These are phyloP conservation scores for Stegophylla sp. DNA, from an alignment of 2,888 invertebrate species.

Conservation along the genomic window DNA sequence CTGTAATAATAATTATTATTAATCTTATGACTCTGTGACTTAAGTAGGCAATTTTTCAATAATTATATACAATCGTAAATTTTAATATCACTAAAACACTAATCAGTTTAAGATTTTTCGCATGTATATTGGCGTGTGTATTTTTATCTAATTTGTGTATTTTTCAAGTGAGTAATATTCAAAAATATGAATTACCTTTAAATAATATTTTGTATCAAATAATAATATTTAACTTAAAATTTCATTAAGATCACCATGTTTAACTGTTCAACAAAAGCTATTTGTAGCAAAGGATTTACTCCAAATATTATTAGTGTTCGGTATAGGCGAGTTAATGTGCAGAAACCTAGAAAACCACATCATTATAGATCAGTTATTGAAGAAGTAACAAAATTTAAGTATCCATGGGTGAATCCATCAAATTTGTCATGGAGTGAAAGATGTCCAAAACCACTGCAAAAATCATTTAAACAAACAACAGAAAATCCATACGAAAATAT, in stretches of 20 bases:
- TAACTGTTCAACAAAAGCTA: slow-evolving; percentile 36
- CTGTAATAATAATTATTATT: too few species aligned
- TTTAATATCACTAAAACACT: background rate
- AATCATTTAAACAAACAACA: background rate
- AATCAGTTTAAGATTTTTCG: too few species aligned
- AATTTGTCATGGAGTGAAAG: slow-evolving; percentile 67
- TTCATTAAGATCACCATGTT: slow-evolving; percentile 32
- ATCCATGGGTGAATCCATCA: slow-evolving; percentile 64
- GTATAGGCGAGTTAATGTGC: slow-evolving; percentile 77
- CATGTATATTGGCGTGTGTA: too few species aligned
- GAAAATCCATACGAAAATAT: slow-evolving; percentile 58
- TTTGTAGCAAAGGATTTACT: slow-evolving; percentile 52
- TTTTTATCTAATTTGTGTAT: background rate
- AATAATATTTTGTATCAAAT: background rate
- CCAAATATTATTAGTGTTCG: slow-evolving; percentile 56
- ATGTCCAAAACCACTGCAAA: slow-evolving; percentile 66
- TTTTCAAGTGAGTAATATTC: background rate
- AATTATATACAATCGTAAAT: too few species aligned
- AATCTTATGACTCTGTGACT: too few species aligned
- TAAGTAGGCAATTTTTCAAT: too few species aligned
- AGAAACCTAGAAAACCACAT: slow-evolving; percentile 75
- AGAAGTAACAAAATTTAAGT: slow-evolving; percentile 73
- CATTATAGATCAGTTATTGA: slow-evolving; percentile 73
- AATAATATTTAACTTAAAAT: background rate
- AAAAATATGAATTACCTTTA: slow-evolving; percentile 2